Base-by-base conservation (phyloP, 2,888 invertebrate genomes). In the Chrysina gloriosa region DNA sequence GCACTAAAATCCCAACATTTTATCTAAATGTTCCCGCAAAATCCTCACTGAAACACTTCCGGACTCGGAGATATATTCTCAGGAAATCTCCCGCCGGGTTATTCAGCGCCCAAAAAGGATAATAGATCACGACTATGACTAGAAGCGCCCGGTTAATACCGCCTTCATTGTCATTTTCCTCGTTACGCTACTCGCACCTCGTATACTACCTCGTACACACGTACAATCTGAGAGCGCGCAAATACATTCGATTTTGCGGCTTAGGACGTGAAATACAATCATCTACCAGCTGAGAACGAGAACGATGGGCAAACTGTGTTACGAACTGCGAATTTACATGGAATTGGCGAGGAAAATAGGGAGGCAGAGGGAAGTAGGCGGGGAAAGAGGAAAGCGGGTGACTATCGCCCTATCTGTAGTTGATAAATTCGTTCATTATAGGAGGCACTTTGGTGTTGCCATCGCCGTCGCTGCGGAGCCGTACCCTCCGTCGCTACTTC, bases 341-440 rank as follows among this genome's bases (percentile, higher is more conserved):
- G 39, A 14, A 39, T 39, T 14, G 52, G 31, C 31, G 52, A 16
- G 25, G 52, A 48, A 27, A 52, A 52, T 45, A 9, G 9, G 19
- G 21, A 31, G 21, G 45, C 1, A 21, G 19, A 3, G 19, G 6
- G 9, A 21, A 45, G n/a, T 31, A 31, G 31, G 31, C 2, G 45
- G 16, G 45, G 19, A 19, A 14, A 3, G 19, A 21, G 21, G 9
- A 45, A 9, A 7, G 2, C 31, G 19, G 29, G 19, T 7, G 29
- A 16, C 31, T 5, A 52, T 16, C 31, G 31, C 52, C 14, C 58
- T 61, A 61, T 61, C 58, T 42, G 25, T 61, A 61, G 27, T 61
- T 61, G 58, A 42, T 61, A 61, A 61, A 61, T 61, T 61, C 58
- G 14, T 61, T 61, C 27, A 61, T 61, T 61, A 61, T 16, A 19